Percentiles rank a stretch among this genome's conserved stretches.
Conservation (phyloP, 2,113 vertebrate species). For the Poecilia latipinna region DNA sequence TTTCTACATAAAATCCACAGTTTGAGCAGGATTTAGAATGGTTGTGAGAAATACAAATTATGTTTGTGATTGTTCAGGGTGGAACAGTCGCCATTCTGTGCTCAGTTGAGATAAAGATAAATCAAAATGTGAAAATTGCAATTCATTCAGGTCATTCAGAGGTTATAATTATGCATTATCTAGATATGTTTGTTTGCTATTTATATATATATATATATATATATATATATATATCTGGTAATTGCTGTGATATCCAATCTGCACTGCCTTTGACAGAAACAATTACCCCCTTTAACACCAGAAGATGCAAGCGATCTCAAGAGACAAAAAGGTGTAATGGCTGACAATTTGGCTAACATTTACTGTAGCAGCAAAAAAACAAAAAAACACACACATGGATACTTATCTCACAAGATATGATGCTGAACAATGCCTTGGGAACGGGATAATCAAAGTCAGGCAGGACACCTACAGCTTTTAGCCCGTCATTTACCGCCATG, state of each 20-base stretch:
- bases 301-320: constrained; percentile 25
- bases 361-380: constrained; percentile 55
- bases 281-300: constrained; percentile 53
- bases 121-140: constrained; percentile 23
- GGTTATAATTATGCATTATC: not conserved
- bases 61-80: not conserved
- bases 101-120: constrained; percentile 1
- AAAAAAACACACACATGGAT: constrained; percentile 33
- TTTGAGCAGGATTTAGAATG: not conserved
- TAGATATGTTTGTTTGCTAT: constrained; percentile 3
- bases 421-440: constrained; percentile 48
- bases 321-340: constrained; percentile 43
- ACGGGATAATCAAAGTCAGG: constrained; percentile 71
- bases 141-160: constrained; percentile 5
- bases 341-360: constrained; percentile 36
- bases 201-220: constrained; percentile 4
- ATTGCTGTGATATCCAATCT: constrained; percentile 23
- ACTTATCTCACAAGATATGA: constrained; percentile 61
- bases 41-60: too few species aligned
- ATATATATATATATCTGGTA: not conserved
- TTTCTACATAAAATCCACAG: not conserved
- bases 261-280: constrained; percentile 37
- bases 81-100: not conserved
- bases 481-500: constrained; percentile 61
- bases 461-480: constrained; percentile 65